Base-by-base conservation (phyloP, 2,113 vertebrate genomes). In the Isichthys henryi region DNA sequence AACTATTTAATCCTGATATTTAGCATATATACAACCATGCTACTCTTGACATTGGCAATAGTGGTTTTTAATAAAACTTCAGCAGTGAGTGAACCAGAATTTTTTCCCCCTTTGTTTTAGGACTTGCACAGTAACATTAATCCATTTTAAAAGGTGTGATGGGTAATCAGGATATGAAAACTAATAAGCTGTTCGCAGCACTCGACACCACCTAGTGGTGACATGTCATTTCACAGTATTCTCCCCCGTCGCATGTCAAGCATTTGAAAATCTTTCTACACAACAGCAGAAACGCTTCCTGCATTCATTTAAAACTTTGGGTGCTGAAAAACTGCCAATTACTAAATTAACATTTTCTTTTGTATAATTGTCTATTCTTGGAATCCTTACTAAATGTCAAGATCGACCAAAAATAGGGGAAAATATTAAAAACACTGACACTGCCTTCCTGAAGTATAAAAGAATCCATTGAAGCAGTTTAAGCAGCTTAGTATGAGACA, bases 1-100 rank as follows among this genome's bases (percentile, higher is more conserved):
- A 48, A 84, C 21, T 84, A 82, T 45, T 82, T 45, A 84, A 84
- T 84, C 39, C 82, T 84, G 8, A 46, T 45, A 84, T 87, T 87
- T 87, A 56, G 50, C 85, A 35, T 87, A 56, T 31, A 87, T 15
- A 87, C 31, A 86, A n/a, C 15, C 85, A 53, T 53, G 27, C 50
- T 87, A 84, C 19, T 84, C 21, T 82, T 82, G n/a, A 53, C n/a
- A 53, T 56, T 43, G 11, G 56, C n/a, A 53, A 19, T 49, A 86
- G n/a, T 50, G 48, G 17, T 87, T 50, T 35, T 87, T 87, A 50
- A 87, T 50, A 35, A 53, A 87, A 87, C 21, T 8, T 8, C 10
- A 35, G 50, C 85, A 87, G 17, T 39, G 31, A 53, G 31, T 86
- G 48, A 87, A 56, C 46, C 48, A 52, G 45, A 53, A 39, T 39